phyloP scores from a whole-genome alignment of 2,113 vertebrate species.

The Hipposideros armiger region DNA sequence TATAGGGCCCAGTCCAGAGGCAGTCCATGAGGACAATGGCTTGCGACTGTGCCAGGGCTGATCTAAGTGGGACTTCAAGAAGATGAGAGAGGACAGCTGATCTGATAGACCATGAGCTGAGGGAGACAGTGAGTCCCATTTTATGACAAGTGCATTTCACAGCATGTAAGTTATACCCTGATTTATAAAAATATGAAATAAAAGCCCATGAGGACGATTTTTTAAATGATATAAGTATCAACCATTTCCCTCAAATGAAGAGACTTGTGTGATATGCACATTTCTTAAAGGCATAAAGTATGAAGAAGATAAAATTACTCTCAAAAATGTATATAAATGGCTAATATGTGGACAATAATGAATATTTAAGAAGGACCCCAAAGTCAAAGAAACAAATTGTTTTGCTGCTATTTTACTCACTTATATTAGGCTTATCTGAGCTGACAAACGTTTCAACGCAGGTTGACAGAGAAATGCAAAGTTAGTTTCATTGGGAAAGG shows the following conservation, averaged over 20 bases:
- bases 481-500: conserved; percentile 32
- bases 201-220: neutral
- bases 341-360: neutral
- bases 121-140: neutral
- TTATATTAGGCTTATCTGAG: neutral
- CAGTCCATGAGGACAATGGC: neutral
- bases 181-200: neutral
- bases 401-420: neutral
- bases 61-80: neutral
- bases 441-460: neutral
- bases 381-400: neutral
- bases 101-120: neutral
- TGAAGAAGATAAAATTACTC: neutral
- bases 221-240: neutral
- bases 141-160: neutral
- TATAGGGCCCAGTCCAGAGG: neutral
- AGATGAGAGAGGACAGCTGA: neutral
- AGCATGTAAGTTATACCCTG: neutral
- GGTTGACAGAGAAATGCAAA: neutral
- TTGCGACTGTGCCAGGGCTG: neutral
- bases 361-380: neutral
- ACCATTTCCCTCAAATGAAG: neutral
- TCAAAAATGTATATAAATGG: neutral
- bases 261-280: neutral
- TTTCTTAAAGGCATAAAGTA: neutral